Conservation (phyloP, 2,888 invertebrate species). For the Oscheius onirici region DNA sequence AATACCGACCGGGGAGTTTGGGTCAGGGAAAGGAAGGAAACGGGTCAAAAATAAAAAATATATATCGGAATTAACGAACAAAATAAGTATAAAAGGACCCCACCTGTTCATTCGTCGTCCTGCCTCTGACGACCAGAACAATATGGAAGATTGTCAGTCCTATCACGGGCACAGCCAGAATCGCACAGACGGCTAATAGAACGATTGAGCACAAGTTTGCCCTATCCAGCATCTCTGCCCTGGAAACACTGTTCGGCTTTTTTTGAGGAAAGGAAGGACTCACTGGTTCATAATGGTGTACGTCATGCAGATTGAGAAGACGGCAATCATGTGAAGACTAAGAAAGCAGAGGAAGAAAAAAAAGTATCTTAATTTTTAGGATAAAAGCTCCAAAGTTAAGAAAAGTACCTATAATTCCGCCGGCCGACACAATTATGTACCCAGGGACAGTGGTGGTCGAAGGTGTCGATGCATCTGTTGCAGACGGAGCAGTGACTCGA, state of each 20-base stretch:
- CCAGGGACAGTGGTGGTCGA: slow-evolving; percentile 90
- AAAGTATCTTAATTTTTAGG: slow-evolving; percentile 79
- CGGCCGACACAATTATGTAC: slow-evolving; percentile 72
- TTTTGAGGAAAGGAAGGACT: slow-evolving; percentile 21
- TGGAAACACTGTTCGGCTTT: slow-evolving; percentile 8
- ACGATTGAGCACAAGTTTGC: slow-evolving; percentile 77
- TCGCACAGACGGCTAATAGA: slow-evolving; percentile 87
- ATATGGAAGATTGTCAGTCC: slow-evolving; percentile 98
- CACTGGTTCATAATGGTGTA: slow-evolving; percentile 79
- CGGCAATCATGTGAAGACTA: slow-evolving; percentile 95
- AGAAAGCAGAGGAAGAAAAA: slow-evolving; percentile 97
- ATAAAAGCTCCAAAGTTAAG: slow-evolving; percentile 85
- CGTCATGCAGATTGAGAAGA: slow-evolving; percentile 91
- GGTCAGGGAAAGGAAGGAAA: no score
- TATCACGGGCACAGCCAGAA: slow-evolving; percentile 94
- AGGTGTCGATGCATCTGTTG: slow-evolving; percentile 86
- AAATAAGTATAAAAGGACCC: no score
- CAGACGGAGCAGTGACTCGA: slow-evolving; percentile 99
- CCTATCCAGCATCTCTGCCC: slow-evolving; percentile 52
- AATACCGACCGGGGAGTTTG: no score
- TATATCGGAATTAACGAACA: background rate
- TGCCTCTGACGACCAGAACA: slow-evolving; percentile 91
- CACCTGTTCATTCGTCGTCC: slow-evolving; percentile 97
- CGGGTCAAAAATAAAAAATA: slow-evolving; percentile 3
- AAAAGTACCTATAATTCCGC: slow-evolving; percentile 87